These are phyloP conservation scores for Acronicta alni DNA, from an alignment of 2,888 invertebrate genomes.

Conservation along the genomic window DNA sequence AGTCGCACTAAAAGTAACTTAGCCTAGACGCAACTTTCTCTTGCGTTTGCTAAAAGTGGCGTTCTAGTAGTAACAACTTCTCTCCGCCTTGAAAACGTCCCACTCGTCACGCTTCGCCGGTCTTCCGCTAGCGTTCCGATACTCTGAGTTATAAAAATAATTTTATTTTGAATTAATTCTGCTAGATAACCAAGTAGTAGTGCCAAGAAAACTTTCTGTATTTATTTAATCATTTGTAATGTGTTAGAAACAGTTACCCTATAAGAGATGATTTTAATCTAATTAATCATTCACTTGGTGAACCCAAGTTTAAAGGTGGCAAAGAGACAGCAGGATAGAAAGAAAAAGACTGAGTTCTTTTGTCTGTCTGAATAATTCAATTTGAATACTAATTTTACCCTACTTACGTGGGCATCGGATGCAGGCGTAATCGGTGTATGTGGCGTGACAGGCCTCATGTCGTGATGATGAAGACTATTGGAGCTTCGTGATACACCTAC, in stretches of 20 bases:
- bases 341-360: too few species aligned
- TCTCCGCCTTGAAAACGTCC: conserved; percentile 84
- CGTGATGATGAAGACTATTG: conserved; percentile 79
- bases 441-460: conserved; percentile 74
- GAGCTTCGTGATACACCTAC: conserved; percentile 79
- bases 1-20: conserved; percentile 42
- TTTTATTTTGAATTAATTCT: neutral
- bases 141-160: conserved; percentile 67
- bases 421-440: conserved; percentile 82
- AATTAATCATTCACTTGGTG: too few species aligned
- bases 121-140: conserved; percentile 82
- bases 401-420: conserved; percentile 81
- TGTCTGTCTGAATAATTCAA: neutral
- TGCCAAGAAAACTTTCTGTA: too few species aligned
- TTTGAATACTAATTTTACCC: neutral
- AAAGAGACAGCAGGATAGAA: too few species aligned
- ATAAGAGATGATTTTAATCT: too few species aligned
- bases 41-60: conserved; percentile 91
- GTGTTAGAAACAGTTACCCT: too few species aligned
- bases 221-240: too few species aligned
- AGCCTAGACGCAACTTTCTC: conserved; percentile 91
- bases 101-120: conserved; percentile 82
- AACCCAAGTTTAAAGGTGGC: too few species aligned
- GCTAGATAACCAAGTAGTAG: neutral
- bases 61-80: conserved; percentile 93